Evolutionary conservation across 2,113 vertebrate species (phyloP).

Genomic region (Dryoscopus gambensis): DNA sequence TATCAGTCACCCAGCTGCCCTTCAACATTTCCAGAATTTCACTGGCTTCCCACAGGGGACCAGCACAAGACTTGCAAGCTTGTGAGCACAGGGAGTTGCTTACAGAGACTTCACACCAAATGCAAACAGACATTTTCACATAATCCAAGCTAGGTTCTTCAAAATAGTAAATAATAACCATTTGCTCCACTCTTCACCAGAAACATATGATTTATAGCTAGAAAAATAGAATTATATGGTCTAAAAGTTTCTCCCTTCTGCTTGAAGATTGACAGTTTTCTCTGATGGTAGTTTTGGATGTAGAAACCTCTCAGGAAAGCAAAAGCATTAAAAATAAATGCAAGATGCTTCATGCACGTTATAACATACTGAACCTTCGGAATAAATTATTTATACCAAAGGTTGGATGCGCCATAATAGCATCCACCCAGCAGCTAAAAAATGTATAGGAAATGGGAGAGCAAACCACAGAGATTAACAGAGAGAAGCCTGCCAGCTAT

Average conservation of each 20-base stretch:
- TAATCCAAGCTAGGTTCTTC: neutral
- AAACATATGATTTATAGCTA: neutral
- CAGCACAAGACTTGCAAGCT: rapidly evolving
- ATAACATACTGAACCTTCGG: conserved; percentile 30
- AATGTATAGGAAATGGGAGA: neutral
- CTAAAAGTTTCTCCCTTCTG: conserved; percentile 7
- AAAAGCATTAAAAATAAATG: conserved; percentile 60
- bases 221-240: conserved; percentile 10
- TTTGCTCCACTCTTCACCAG: neutral
- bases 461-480: neutral
- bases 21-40: neutral
- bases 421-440: conserved; percentile 30
- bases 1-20: neutral
- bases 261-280: neutral
- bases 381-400: conserved; percentile 56
- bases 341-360: neutral
- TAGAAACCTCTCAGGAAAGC: conserved; percentile 30
- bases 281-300: conserved; percentile 14
- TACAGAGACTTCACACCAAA: neutral
- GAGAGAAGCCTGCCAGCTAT: neutral
- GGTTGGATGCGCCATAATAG: conserved; percentile 7
- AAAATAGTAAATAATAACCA: neutral
- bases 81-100: neutral
- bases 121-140: neutral
- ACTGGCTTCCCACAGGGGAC: neutral